A percentile compares a stretch with the other conserved stretches of the same genome.
Evolutionary conservation across 2,113 vertebrate species (phyloP).

Genomic region (Azemiops feae): DNA sequence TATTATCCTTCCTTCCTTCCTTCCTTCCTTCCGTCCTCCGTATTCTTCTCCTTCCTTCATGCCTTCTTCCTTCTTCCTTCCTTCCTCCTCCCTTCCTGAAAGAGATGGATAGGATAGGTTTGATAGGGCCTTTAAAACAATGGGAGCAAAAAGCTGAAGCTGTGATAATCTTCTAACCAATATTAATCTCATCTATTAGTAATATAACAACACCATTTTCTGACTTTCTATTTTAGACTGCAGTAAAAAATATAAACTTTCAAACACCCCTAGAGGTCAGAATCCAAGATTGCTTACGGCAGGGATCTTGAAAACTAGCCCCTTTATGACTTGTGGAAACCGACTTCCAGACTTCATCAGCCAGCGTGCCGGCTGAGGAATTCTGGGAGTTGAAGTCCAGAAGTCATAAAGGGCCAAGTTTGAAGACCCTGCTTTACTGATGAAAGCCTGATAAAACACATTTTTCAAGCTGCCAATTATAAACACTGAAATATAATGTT

Average conservation of each 20-base stretch:
- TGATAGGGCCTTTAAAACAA: constrained; percentile 30
- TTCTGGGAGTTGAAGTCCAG: no score
- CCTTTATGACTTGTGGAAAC: no score
- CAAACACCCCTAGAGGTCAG: not conserved
- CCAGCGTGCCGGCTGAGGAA: no score
- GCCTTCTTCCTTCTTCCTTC: not conserved
- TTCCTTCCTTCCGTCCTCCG: not conserved
- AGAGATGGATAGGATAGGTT: not conserved
- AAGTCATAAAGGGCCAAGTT: no score
- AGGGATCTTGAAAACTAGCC: no score
- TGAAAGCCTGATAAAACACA: no score
- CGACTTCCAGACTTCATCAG: no score
- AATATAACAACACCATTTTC: constrained; percentile 36
- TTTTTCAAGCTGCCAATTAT: no score
- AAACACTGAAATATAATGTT: no score
- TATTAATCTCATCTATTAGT: not conserved
- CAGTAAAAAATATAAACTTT: not conserved
- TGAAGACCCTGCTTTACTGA: no score
- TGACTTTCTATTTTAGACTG: not conserved
- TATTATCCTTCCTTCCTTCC: not conserved
- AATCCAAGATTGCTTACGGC: not conserved
- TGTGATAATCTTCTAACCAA: constrained; percentile 33
- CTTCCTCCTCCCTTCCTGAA: constrained; percentile 17
- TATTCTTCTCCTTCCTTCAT: no score
- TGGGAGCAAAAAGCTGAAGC: not conserved